Conservation (phyloP, 2,113 vertebrate species). For the Ibidorhyncha struthersii region DNA sequence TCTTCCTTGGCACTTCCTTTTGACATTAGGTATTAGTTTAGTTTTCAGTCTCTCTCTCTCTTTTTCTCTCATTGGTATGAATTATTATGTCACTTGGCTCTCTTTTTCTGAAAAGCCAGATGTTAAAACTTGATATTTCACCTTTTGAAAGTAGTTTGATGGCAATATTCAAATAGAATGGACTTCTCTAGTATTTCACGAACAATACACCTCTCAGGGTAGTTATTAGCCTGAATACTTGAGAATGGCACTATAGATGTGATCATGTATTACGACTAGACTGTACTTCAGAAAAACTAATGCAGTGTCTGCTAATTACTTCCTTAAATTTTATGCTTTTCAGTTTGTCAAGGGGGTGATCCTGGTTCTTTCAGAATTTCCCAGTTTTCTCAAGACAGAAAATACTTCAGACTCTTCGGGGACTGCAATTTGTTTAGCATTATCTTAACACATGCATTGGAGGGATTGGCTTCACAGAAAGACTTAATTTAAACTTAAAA, state of each 20-base stretch:
- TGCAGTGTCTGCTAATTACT: not conserved
- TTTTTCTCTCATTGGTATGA: not conserved
- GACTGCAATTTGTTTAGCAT: not conserved
- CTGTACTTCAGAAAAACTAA: not conserved
- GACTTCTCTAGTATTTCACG: not conserved
- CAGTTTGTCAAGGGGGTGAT: not conserved
- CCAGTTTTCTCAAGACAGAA: not conserved
- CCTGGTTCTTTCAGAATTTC: not conserved
- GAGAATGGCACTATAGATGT: not conserved
- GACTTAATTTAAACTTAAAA: not conserved
- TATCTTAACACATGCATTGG: not conserved
- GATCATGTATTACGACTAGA: not conserved
- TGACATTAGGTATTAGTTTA: not conserved
- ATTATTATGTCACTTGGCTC: not conserved
- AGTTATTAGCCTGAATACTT: not conserved
- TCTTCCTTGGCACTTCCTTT: not conserved
- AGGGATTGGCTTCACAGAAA: not conserved
- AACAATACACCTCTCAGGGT: not conserved
- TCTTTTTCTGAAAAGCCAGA: not conserved
- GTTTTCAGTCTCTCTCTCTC: not conserved
- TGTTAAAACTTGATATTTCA: not conserved
- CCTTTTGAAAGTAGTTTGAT: not conserved
- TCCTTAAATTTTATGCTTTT: not conserved
- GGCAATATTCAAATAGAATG: not conserved
- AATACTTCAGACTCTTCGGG: not conserved